Conservation (phyloP, 2,113 vertebrate genomes). For the Dromas ardeola region DNA sequence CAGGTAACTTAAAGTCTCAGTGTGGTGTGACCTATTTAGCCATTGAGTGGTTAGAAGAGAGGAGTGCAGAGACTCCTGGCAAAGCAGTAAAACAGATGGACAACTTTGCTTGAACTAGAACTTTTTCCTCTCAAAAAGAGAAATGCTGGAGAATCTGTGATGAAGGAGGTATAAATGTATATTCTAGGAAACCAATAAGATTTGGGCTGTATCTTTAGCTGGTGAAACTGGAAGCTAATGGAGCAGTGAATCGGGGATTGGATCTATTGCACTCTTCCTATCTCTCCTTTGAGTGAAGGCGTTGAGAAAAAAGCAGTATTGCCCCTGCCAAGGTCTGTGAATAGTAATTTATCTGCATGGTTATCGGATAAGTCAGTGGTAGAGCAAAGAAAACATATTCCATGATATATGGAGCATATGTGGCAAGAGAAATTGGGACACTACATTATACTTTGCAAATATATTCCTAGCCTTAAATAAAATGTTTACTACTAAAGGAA, state of each 20-base stretch:
- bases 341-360: background rate
- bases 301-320: accelerated
- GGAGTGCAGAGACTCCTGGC: background rate
- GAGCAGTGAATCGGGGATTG: background rate
- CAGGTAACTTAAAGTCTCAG: background rate
- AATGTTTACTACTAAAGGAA: background rate
- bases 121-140: background rate
- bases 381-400: background rate
- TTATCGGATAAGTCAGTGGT: background rate
- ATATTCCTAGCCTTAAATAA: background rate
- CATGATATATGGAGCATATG: background rate
- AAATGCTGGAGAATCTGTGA: background rate
- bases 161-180: background rate
- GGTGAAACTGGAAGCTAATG: background rate
- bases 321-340: background rate
- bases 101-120: background rate
- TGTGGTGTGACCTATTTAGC: background rate
- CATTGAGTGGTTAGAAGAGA: background rate
- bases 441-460: background rate
- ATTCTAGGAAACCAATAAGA: background rate
- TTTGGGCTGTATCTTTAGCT: background rate
- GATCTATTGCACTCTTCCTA: accelerated
- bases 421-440: background rate
- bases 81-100: background rate
- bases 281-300: background rate